Evolutionary conservation across 2,113 vertebrate species (phyloP).

Genomic region (Sclerurus mexicanus): DNA sequence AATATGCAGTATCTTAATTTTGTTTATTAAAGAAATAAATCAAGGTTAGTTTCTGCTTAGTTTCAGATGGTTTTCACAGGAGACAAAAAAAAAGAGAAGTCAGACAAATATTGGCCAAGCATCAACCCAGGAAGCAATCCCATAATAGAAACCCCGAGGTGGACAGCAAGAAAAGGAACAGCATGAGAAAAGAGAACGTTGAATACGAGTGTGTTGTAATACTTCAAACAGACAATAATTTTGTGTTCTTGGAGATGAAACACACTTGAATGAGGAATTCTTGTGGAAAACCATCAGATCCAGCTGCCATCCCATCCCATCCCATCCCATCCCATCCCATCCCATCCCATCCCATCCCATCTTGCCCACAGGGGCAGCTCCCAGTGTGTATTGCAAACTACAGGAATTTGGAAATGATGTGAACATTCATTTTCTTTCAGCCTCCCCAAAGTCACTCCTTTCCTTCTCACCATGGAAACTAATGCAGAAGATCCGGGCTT

Average conservation of each 20-base stretch:
- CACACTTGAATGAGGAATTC: not conserved
- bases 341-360: not conserved
- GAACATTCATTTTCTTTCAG: not conserved
- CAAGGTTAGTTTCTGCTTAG: slow-evolving; percentile 54
- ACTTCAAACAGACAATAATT: not conserved
- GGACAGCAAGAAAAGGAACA: not conserved
- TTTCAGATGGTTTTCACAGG: slow-evolving; percentile 52
- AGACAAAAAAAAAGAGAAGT: slow-evolving; percentile 26
- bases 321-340: not conserved
- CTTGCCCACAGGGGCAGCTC: not conserved
- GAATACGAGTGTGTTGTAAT: not conserved
- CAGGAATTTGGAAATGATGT: not conserved
- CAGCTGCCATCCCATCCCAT: not conserved
- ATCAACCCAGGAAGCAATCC: slow-evolving; percentile 4
- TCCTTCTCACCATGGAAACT: not conserved
- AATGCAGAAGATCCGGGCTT: not conserved
- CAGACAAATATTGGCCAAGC: slow-evolving; percentile 7
- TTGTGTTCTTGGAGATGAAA: not conserved
- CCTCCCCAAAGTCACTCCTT: not conserved
- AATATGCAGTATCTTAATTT: slow-evolving; percentile 38
- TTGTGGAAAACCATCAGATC: not conserved
- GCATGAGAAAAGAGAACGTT: not conserved
- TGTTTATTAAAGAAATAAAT: slow-evolving; percentile 69
- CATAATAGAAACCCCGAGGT: not conserved
- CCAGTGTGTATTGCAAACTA: not conserved